A percentile compares a stretch with the other conserved stretches of the same genome.
Conservation (phyloP, 2,113 vertebrate genomes). For the Chloroceryle aenea region DNA sequence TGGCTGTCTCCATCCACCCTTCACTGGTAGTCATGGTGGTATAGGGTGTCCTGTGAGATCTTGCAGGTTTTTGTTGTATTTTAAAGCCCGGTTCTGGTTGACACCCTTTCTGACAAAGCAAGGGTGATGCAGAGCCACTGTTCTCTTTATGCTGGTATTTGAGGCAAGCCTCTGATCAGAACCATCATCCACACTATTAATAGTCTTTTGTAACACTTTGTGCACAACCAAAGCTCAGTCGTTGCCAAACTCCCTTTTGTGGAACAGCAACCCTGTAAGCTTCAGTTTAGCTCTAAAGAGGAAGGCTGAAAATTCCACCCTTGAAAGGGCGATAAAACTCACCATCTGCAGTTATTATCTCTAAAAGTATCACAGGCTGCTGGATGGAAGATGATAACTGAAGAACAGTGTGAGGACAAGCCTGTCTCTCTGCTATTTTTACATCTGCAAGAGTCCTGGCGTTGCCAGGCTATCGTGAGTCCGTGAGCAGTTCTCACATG, state of each 20-base stretch:
- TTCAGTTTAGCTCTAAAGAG: neutral
- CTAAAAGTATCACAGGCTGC: neutral
- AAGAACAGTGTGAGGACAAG: neutral
- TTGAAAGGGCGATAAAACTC: neutral
- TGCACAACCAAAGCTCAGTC: accelerated
- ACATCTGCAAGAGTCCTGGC: neutral
- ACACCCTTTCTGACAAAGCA: neutral
- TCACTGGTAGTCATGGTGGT: accelerated
- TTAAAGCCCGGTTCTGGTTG: neutral
- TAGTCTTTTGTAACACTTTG: neutral
- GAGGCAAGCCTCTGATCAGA: neutral
- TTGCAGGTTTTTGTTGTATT: neutral
- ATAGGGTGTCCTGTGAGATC: neutral
- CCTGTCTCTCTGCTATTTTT: neutral
- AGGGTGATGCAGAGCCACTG: accelerated
- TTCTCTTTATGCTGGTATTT: neutral
- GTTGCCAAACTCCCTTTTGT: accelerated
- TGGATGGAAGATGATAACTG: neutral
- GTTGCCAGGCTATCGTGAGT: neutral
- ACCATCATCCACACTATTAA: neutral
- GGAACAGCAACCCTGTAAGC: neutral
- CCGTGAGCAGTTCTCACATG: neutral
- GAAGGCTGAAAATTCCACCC: neutral
- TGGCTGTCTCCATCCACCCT: neutral
- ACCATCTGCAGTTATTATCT: neutral